Evolutionary conservation across 2,113 vertebrate genomes (phyloP).

Genomic region (Peucedramus taeniatus): DNA sequence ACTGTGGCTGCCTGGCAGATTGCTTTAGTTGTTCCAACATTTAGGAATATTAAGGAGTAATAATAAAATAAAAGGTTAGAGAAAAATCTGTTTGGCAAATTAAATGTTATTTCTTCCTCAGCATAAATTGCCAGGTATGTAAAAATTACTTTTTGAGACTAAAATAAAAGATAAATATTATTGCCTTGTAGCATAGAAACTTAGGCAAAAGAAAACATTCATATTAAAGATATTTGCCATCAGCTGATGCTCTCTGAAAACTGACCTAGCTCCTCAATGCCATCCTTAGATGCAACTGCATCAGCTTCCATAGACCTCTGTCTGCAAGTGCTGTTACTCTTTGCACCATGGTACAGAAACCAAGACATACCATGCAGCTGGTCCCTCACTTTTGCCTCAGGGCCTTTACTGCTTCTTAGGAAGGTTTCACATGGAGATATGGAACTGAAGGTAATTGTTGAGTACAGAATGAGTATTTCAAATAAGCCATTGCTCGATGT

Average conservation of each 20-base stretch:
- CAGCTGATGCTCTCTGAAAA: neutral
- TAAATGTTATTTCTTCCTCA: neutral
- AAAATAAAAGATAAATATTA: neutral
- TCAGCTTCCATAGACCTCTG: neutral
- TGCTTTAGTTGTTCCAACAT: neutral
- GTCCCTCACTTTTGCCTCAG: neutral
- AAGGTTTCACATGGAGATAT: neutral
- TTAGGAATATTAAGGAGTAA: neutral
- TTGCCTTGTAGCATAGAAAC: neutral
- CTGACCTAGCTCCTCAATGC: neutral
- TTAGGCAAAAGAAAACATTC: neutral
- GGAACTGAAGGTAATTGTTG: neutral
- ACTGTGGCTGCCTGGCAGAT: neutral
- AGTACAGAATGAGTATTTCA: neutral
- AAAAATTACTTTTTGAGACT: neutral
- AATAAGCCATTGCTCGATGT: neutral
- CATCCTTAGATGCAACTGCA: neutral
- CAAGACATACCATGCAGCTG: neutral
- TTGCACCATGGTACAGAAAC: neutral
- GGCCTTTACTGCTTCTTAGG: neutral
- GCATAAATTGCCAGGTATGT: accelerated
- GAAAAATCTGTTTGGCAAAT: neutral
- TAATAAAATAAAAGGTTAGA: neutral
- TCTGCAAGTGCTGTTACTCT: accelerated
- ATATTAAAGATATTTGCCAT: neutral